A percentile compares a stretch with the other conserved stretches of the same genome.
phyloP scores from a whole-genome alignment of 2,797 vertebrate genomes.

The Periparus ater region DNA sequence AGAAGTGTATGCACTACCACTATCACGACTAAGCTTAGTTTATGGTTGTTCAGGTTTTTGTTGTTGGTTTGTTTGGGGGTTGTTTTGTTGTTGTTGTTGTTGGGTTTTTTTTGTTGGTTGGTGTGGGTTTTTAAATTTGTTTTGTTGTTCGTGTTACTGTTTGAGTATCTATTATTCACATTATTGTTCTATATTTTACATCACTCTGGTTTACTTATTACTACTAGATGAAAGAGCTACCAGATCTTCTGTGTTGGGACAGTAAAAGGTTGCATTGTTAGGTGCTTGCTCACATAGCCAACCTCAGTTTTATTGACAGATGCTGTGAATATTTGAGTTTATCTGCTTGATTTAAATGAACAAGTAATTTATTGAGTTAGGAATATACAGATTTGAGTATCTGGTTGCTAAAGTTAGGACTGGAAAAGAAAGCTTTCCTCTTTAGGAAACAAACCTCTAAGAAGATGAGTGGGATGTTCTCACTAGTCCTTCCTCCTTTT shows the following conservation, averaged over 20 bases:
- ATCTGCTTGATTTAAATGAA: neutral
- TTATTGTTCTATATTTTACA: neutral
- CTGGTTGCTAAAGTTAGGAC: neutral
- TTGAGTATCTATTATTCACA: neutral
- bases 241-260: neutral
- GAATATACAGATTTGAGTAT: neutral
- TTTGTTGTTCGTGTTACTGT: fast-evolving
- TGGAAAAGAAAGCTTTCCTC: neutral
- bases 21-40: neutral
- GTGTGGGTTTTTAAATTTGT: neutral
- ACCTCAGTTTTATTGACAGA: neutral
- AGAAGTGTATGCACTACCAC: neutral
- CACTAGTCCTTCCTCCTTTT: neutral
- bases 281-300: neutral
- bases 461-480: neutral
- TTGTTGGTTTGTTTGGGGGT: neutral
- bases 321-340: neutral
- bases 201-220: neutral
- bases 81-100: no score
- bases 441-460: neutral
- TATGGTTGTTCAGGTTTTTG: neutral
- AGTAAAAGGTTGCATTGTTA: neutral
- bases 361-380: neutral
- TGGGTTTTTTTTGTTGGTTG: neutral
- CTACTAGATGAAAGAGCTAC: neutral